These are phyloP conservation scores for Dendroctonus valens DNA, from an alignment of 1,140 invertebrate species.

Conservation along the genomic window DNA sequence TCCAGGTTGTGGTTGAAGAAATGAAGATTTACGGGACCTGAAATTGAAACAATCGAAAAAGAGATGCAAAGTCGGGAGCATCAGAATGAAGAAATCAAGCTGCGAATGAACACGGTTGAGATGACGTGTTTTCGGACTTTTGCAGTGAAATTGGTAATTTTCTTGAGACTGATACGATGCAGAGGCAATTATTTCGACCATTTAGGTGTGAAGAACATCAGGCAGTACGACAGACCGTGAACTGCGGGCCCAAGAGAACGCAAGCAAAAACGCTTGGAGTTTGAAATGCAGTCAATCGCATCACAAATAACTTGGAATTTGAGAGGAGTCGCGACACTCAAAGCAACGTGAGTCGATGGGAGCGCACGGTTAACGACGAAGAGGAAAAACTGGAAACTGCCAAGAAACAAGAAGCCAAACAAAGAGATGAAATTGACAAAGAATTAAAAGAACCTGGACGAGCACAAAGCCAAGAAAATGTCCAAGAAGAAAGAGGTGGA, in stretches of 20 bases:
- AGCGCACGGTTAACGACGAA: constrained; percentile 88
- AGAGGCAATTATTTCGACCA: neutral
- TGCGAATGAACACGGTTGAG: constrained; percentile 97
- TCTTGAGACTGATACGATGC: neutral
- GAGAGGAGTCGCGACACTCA: constrained; percentile 91
- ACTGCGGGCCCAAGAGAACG: constrained; percentile 93
- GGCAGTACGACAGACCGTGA: constrained; percentile 98
- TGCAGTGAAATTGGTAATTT: constrained; percentile 78
- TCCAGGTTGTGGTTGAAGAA: constrained; percentile 67
- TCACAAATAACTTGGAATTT: constrained; percentile 95
- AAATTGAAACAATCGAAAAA: constrained; percentile 70
- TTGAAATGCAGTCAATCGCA: constrained; percentile 96
- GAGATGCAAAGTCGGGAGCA: constrained; percentile 66
- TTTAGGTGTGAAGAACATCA: constrained; percentile 86
- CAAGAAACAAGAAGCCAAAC: constrained; percentile 83
- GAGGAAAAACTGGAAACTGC: constrained; percentile 89
- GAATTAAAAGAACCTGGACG: constrained; percentile 84
- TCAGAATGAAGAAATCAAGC: constrained; percentile 90
- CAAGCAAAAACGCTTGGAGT: constrained; percentile 91
- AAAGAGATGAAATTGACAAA: constrained; percentile 86
- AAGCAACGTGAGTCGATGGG: constrained; percentile 92
- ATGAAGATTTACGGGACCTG: constrained; percentile 75
- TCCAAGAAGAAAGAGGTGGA: constrained; percentile 82
- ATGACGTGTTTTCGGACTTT: constrained; percentile 93
- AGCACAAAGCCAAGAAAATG: constrained; percentile 73